A percentile compares a stretch with the other conserved stretches of the same genome.
These are phyloP conservation scores for Megamerina dolium DNA, from an alignment of 2,888 invertebrate genomes.

Conservation along the genomic window DNA sequence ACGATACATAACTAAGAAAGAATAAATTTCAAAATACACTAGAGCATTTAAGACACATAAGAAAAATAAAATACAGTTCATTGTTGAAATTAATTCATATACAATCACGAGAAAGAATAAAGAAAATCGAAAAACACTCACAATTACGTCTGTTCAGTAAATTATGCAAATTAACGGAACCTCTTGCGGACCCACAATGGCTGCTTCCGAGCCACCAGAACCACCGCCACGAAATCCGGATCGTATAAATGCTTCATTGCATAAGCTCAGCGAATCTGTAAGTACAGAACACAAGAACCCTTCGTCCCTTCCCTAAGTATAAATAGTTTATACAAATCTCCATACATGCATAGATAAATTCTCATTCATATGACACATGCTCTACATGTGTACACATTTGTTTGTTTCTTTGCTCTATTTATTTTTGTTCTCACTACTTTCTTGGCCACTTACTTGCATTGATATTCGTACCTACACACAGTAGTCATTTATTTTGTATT, in stretches of 20 bases:
- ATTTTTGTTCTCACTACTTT: too few species aligned
- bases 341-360: background rate
- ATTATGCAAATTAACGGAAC: conserved; percentile 50
- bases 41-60: too few species aligned
- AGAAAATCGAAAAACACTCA: too few species aligned
- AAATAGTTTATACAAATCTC: conserved; percentile 19
- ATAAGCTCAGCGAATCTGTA: conserved; percentile 49
- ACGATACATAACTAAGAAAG: too few species aligned
- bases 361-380: background rate
- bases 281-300: conserved; percentile 36
- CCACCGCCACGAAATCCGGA: conserved; percentile 50
- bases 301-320: conserved; percentile 1
- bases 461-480: too few species aligned
- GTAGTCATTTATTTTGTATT: background rate
- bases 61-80: too few species aligned
- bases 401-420: too few species aligned
- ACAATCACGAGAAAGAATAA: too few species aligned
- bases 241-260: conserved; percentile 50
- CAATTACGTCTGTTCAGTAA: too few species aligned
- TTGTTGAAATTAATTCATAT: too few species aligned
- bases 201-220: conserved; percentile 50
- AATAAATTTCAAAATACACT: too few species aligned
- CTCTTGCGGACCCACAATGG: conserved; percentile 48
- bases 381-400: conserved; percentile 1
- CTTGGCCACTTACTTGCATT: too few species aligned